Conservation (phyloP, 1,140 invertebrate species). For the Drosophila gunungcola region DNA sequence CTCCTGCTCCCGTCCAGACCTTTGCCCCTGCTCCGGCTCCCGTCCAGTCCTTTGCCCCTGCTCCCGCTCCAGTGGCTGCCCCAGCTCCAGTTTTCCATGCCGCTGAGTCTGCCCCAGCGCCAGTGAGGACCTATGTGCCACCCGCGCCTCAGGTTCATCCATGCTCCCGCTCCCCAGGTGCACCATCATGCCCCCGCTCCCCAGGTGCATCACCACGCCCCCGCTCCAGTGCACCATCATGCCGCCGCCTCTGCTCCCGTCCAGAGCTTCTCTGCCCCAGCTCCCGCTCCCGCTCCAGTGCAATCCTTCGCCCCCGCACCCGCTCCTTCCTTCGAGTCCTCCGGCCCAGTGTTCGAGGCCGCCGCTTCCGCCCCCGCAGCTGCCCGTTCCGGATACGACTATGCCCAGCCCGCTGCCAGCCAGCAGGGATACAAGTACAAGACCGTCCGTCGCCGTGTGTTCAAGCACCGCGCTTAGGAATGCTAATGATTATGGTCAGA, state of each 20-base stretch:
- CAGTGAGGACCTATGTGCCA: conserved; percentile 35
- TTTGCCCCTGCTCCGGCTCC: conserved; percentile 41
- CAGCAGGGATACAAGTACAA: conserved; percentile 66
- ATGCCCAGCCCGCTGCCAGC: conserved; percentile 47
- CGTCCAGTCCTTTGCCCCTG: conserved; percentile 39
- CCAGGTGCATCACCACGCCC: conserved; percentile 15
- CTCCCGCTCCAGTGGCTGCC: conserved; percentile 32
- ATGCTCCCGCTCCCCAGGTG: conserved; percentile 34
- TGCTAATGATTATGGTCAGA: neutral
- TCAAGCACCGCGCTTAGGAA: conserved; percentile 65
- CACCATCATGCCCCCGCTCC: conserved; percentile 43
- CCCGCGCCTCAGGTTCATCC: conserved; percentile 46
- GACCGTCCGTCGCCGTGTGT: conserved; percentile 69
- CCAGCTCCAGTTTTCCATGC: conserved; percentile 49
- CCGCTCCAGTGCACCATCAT: conserved; percentile 30
- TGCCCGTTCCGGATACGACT: conserved; percentile 54
- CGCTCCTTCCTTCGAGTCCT: conserved; percentile 45
- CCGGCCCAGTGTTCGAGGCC: conserved; percentile 42
- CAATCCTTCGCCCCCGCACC: conserved; percentile 52
- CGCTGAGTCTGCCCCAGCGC: conserved; percentile 47
- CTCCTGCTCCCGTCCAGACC: conserved; percentile 26
- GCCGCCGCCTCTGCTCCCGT: conserved; percentile 35
- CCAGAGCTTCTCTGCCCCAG: conserved; percentile 37
- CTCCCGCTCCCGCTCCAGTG: conserved; percentile 37
- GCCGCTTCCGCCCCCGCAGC: conserved; percentile 57